Conservation (phyloP, 2,113 vertebrate species). For the Hassar affinis region DNA sequence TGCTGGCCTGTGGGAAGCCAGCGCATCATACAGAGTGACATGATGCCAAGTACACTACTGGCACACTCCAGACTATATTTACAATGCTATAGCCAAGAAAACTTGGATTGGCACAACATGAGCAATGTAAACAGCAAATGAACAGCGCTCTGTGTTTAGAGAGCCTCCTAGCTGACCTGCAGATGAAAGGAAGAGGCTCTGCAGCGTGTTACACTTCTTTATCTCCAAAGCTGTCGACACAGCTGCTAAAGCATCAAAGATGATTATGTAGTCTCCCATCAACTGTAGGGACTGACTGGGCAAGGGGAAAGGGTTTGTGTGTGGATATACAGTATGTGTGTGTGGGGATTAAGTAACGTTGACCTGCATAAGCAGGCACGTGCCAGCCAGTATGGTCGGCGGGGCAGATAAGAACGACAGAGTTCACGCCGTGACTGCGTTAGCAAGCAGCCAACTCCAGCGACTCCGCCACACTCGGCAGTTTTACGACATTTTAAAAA, state of each 20-base stretch:
- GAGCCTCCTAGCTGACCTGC: not conserved
- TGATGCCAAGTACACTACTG: slow-evolving; percentile 5
- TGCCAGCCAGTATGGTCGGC: not conserved
- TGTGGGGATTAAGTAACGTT: slow-evolving; percentile 8
- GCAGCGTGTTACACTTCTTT: slow-evolving; percentile 4
- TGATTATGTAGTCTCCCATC: slow-evolving; percentile 29
- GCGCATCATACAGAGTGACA: slow-evolving; percentile 10
- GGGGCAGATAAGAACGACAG: slow-evolving; percentile 23
- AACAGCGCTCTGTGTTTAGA: slow-evolving; percentile 13
- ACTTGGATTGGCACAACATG: not conserved
- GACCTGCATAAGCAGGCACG: not conserved
- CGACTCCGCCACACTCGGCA: slow-evolving; percentile 4
- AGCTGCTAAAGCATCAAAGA: slow-evolving; percentile 23
- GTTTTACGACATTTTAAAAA: slow-evolving; percentile 50
- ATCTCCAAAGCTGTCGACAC: slow-evolving; percentile 29
- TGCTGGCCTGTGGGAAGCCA: slow-evolving; percentile 1
- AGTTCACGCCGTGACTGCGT: slow-evolving; percentile 29
- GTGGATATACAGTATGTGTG: not conserved
- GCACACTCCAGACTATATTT: slow-evolving; percentile 26
- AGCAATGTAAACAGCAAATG: slow-evolving; percentile 32
- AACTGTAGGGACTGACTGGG: slow-evolving; percentile 2
- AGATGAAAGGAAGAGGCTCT: not conserved
- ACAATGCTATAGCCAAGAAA: slow-evolving; percentile 8
- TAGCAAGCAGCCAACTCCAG: slow-evolving; percentile 14
- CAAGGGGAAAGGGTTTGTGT: not conserved